phyloP scores from a whole-genome alignment of 1,140 invertebrate species.

The Drosophila watanabei region DNA sequence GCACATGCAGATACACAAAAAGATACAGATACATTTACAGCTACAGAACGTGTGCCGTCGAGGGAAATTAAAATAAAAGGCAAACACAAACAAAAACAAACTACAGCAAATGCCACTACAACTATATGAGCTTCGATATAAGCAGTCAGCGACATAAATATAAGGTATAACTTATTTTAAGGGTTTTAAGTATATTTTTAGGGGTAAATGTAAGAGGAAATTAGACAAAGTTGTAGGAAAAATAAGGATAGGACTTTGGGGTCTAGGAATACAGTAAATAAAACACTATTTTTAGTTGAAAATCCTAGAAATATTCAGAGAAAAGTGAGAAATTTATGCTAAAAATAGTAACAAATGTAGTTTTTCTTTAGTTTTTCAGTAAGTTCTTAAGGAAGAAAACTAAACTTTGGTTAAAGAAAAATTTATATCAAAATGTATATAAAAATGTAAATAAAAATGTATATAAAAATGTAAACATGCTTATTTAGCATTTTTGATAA shows the following conservation, averaged over 20 bases:
- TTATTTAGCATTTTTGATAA: too few species aligned
- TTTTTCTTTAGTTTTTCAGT: too few species aligned
- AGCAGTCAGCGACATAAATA: neutral
- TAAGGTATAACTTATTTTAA: neutral
- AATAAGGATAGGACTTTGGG: neutral
- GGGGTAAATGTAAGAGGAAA: neutral
- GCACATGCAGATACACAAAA: neutral
- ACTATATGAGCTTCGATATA: conserved; percentile 24
- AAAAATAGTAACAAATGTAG: neutral
- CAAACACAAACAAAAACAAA: conserved; percentile 58
- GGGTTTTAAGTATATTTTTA: neutral
- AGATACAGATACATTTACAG: neutral
- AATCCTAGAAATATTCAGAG: neutral
- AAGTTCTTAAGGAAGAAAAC: too few species aligned
- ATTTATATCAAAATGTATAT: too few species aligned
- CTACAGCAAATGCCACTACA: conserved; percentile 46
- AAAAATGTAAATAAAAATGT: too few species aligned
- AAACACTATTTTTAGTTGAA: neutral
- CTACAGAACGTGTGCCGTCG: conserved; percentile 52
- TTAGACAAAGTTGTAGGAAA: neutral
- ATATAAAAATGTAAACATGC: too few species aligned
- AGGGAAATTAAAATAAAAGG: conserved; percentile 81
- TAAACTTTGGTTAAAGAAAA: too few species aligned
- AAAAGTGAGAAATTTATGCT: neutral
- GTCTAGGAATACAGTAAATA: neutral